phyloP scores from a whole-genome alignment of 53 echinoderm and acorn worm genomes.

The Echinarachnius parma region DNA sequence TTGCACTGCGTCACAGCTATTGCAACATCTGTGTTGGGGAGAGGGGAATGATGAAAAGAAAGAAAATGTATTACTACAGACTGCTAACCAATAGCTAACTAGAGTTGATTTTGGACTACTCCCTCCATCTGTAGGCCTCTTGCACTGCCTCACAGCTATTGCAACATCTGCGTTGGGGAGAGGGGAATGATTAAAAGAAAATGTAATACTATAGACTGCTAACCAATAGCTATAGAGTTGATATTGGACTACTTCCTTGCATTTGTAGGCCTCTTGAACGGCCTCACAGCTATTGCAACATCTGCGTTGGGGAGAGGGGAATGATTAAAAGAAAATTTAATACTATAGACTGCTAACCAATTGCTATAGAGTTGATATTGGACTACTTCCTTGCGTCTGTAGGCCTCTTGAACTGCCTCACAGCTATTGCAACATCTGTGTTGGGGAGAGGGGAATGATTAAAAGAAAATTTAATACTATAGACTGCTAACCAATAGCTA shows the following conservation, averaged over 20 bases:
- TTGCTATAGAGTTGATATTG: slow-evolving; percentile 32
- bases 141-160: slow-evolving; percentile 90
- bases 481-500: neutral
- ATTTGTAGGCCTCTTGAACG: slow-evolving; percentile 85
- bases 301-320: slow-evolving; percentile 20
- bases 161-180: slow-evolving; percentile 63
- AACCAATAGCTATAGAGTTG: neutral
- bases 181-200: neutral
- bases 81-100: neutral
- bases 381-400: slow-evolving; percentile 93
- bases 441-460: neutral
- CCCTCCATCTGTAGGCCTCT: slow-evolving; percentile 90
- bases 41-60: neutral
- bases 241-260: slow-evolving; percentile 95
- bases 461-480: neutral
- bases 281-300: slow-evolving; percentile 96
- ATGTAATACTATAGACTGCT: neutral
- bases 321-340: neutral
- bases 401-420: slow-evolving; percentile 90
- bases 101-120: slow-evolving; percentile 75
- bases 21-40: slow-evolving; percentile 69
- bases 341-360: neutral
- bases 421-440: slow-evolving; percentile 89
- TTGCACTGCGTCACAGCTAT: slow-evolving; percentile 85
- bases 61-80: neutral